These are phyloP conservation scores for Sternotherus odoratus DNA, from an alignment of 2,797 vertebrate genomes.

Conservation along the genomic window DNA sequence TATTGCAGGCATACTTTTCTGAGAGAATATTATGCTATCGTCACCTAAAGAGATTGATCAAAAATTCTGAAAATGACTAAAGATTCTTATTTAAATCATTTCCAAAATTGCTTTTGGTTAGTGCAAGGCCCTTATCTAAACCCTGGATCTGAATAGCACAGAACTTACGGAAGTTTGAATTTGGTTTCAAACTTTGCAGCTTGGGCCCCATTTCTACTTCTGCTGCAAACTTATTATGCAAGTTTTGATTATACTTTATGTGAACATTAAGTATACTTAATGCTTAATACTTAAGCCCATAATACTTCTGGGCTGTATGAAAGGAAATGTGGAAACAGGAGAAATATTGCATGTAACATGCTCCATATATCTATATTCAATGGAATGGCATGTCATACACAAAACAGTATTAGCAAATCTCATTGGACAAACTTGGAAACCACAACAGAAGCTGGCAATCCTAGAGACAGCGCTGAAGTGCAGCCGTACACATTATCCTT, in stretches of 20 bases:
- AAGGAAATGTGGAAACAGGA: slow-evolving; percentile 9
- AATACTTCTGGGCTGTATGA: neutral
- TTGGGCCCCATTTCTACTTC: neutral
- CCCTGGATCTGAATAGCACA: neutral
- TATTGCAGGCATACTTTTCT: neutral
- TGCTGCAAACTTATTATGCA: neutral
- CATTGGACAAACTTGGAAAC: slow-evolving; percentile 61
- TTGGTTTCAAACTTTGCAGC: neutral
- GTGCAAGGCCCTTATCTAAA: neutral
- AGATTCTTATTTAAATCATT: neutral
- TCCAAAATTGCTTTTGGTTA: neutral
- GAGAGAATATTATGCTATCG: neutral
- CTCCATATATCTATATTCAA: slow-evolving; percentile 48
- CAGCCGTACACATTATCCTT: neutral
- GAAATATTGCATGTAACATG: slow-evolving; percentile 51
- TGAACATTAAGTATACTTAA: neutral
- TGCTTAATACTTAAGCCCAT: too few species aligned
- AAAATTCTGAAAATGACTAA: slow-evolving; percentile 1
- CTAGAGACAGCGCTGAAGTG: neutral
- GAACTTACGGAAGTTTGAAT: slow-evolving; percentile 9
- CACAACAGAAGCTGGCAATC: slow-evolving; percentile 63
- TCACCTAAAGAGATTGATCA: neutral
- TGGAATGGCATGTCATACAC: slow-evolving; percentile 32
- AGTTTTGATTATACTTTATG: neutral
- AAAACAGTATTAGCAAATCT: slow-evolving; percentile 59